Evolutionary conservation across 2,888 invertebrate genomes (phyloP).

Genomic region (Metallyticus violacea): DNA sequence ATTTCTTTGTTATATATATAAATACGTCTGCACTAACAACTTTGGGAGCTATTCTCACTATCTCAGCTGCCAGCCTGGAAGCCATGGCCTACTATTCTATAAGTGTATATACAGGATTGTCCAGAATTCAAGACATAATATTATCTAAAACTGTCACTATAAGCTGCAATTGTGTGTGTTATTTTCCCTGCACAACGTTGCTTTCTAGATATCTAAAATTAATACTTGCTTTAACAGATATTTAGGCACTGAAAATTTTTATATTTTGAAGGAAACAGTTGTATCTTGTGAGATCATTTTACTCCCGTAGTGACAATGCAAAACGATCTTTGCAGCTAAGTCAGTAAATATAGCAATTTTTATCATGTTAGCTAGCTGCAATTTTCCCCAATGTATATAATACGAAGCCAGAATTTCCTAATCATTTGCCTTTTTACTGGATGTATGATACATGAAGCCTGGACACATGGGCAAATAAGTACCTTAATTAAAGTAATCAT

Average conservation of each 20-base stretch:
- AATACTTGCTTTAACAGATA: background rate
- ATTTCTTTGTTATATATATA: background rate
- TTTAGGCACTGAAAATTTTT: background rate
- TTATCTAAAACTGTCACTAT: background rate
- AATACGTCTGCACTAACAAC: constrained; percentile 7
- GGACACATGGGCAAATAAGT: no score
- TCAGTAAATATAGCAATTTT: background rate
- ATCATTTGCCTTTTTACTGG: no score
- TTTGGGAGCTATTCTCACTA: constrained; percentile 5
- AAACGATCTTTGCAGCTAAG: background rate
- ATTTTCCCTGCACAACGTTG: background rate
- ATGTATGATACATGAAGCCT: no score
- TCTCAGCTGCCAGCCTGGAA: background rate
- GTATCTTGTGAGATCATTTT: background rate
- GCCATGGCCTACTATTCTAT: constrained; percentile 4
- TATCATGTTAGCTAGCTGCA: no score
- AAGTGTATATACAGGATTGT: background rate
- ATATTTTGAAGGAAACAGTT: background rate
- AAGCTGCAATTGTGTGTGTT: background rate
- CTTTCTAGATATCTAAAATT: background rate
- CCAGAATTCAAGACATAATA: background rate
- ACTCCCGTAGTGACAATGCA: background rate
- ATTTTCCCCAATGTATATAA: no score
- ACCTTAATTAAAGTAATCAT: no score
- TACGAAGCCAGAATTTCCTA: no score